These are phyloP conservation scores for Ophion ellenae DNA, from an alignment of 2,888 invertebrate genomes.

Conservation along the genomic window DNA sequence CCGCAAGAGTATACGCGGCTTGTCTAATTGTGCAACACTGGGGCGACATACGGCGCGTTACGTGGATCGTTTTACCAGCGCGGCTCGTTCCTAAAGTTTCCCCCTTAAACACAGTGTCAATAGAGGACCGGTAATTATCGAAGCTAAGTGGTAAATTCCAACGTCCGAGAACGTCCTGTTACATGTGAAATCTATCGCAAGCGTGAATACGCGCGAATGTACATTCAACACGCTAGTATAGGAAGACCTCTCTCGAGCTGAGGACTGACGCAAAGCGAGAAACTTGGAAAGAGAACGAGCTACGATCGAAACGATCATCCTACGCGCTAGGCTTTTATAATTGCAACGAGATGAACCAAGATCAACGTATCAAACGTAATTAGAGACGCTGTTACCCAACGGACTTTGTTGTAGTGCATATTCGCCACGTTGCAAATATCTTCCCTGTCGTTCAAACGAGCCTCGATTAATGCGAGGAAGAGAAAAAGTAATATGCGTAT, in stretches of 20 bases:
- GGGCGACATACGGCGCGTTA: constrained; percentile 35
- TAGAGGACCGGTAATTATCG: constrained; percentile 65
- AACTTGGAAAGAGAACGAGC: constrained; percentile 31
- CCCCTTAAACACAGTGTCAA: constrained; percentile 55
- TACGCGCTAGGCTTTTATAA: constrained; percentile 9
- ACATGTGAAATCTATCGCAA: constrained; percentile 47
- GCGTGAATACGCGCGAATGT: constrained; percentile 16
- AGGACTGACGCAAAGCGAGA: constrained; percentile 39
- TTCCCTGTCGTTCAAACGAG: no score
- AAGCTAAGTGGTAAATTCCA: constrained; percentile 67
- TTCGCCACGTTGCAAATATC: no score
- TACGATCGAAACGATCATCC: constrained; percentile 31
- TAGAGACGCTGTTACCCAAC: neutral
- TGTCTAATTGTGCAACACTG: constrained; percentile 55
- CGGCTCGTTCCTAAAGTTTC: constrained; percentile 18
- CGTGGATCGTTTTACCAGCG: constrained; percentile 15
- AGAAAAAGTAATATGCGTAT: no score
- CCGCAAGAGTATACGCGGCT: neutral
- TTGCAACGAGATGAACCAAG: constrained; percentile 2
- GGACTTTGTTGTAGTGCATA: no score
- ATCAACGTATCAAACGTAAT: neutral
- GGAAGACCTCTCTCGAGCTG: constrained; percentile 34
- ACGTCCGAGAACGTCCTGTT: constrained; percentile 60
- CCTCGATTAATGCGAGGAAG: no score
- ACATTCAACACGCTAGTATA: constrained; percentile 2